Conservation (phyloP, 2,888 invertebrate species). For the Euclidia mi region DNA sequence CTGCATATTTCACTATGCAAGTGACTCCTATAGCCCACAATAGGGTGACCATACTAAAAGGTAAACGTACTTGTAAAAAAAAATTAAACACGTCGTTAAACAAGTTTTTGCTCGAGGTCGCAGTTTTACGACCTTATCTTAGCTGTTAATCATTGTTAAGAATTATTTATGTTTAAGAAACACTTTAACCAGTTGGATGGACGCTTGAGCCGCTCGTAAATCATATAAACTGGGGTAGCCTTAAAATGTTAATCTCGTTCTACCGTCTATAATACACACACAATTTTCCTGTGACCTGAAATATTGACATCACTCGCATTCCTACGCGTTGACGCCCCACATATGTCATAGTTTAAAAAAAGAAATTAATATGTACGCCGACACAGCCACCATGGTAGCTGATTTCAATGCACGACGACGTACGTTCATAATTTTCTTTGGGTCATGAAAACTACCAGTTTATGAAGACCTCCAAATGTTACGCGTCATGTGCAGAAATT, state of each 20-base stretch:
- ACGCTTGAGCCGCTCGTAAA: slow-evolving; percentile 59
- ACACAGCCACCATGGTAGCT: slow-evolving; percentile 66
- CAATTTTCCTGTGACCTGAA: slow-evolving; percentile 42
- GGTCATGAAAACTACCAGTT: slow-evolving; percentile 79
- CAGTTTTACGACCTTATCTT: slow-evolving; percentile 66
- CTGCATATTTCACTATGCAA: slow-evolving; percentile 30
- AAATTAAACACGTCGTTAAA: slow-evolving; percentile 52
- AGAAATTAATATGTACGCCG: slow-evolving; percentile 69
- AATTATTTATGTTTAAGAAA: slow-evolving; percentile 71
- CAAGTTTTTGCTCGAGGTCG: slow-evolving; percentile 66
- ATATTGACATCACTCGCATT: slow-evolving; percentile 58
- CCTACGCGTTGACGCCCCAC: slow-evolving; percentile 63
- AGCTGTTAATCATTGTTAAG: slow-evolving; percentile 68
- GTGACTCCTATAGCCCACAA: slow-evolving; percentile 54
- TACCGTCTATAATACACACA: slow-evolving; percentile 45
- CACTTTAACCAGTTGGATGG: slow-evolving; percentile 48
- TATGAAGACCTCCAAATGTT: slow-evolving; percentile 65
- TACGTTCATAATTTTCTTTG: slow-evolving; percentile 85
- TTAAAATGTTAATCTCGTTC: slow-evolving; percentile 51
- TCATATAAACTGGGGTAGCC: slow-evolving; percentile 63
- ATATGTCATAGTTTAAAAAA: slow-evolving; percentile 66
- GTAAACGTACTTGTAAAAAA: slow-evolving; percentile 51
- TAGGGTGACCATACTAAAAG: slow-evolving; percentile 43
- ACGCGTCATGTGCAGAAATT: slow-evolving; percentile 47
- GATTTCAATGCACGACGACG: slow-evolving; percentile 73